Evolutionary conservation across 92 coral and sea anemone genomes (phyloP).

Genomic region (Micromussa lordhowensis): DNA sequence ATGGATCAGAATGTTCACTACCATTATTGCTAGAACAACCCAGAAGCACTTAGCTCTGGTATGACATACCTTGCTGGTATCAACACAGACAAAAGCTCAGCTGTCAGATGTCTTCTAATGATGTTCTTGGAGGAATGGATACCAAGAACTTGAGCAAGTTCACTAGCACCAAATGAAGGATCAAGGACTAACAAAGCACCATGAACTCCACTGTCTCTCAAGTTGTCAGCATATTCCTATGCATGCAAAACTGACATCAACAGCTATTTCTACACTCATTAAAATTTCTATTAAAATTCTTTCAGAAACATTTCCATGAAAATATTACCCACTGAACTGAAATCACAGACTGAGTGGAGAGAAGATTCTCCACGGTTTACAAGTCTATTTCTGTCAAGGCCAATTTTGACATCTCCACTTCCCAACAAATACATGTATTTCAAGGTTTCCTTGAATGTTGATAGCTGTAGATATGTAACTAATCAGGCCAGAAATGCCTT

Average conservation of each 20-base stretch:
- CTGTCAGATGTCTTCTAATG: slow-evolving; percentile 84
- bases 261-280: not conserved
- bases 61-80: slow-evolving; percentile 79
- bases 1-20: not conserved
- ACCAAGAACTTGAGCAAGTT: slow-evolving; percentile 84
- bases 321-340: not conserved
- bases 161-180: slow-evolving; percentile 89
- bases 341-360: not conserved
- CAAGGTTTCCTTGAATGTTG: not conserved
- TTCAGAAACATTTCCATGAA: too few species aligned
- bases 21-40: not conserved
- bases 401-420: not conserved
- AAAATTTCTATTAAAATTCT: not conserved
- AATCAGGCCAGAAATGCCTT: not conserved
- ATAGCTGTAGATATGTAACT: not conserved
- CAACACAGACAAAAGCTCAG: slow-evolving; percentile 83
- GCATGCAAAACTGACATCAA: not conserved
- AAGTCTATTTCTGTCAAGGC: not conserved
- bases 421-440: too few species aligned
- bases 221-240: slow-evolving; percentile 88
- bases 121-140: slow-evolving; percentile 89
- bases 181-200: slow-evolving; percentile 93
- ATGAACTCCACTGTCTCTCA: slow-evolving; percentile 92
- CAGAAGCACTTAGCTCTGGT: not conserved
- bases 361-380: not conserved